A percentile compares a stretch with the other conserved stretches of the same genome.
These are phyloP conservation scores for Tortrix viridana DNA, from an alignment of 2,888 invertebrate species.

Conservation along the genomic window DNA sequence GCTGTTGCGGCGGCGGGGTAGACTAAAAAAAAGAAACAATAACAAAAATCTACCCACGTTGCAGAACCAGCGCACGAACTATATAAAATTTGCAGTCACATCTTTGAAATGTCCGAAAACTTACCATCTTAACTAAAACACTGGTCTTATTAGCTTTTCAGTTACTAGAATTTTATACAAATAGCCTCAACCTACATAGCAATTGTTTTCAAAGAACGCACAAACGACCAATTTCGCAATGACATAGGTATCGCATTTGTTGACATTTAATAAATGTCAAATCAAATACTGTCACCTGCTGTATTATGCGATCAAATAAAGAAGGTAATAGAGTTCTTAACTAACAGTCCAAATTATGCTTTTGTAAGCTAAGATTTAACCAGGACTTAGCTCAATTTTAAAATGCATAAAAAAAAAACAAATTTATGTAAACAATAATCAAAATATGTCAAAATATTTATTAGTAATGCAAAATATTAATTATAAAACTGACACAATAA, in stretches of 20 bases:
- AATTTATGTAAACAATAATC: too few relatives aligned
- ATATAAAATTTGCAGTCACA: constrained; percentile 13
- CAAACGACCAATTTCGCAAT: constrained; percentile 34
- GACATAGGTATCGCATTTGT: constrained; percentile 35
- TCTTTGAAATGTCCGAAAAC: background rate
- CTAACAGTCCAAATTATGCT: background rate
- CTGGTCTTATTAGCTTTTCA: constrained; percentile 19
- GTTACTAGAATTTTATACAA: constrained; percentile 24
- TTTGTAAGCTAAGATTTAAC: too few relatives aligned
- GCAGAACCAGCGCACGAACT: constrained; percentile 40
- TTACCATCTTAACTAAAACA: constrained; percentile 38
- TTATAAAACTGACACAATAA: too few relatives aligned
- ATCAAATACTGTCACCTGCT: background rate
- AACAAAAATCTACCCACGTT: constrained; percentile 38
- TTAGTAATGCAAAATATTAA: too few relatives aligned
- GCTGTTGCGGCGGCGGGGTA: constrained; percentile 60
- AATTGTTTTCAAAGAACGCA: constrained; percentile 25
- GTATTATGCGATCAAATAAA: constrained; percentile 11
- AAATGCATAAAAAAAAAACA: too few relatives aligned
- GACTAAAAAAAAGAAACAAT: constrained; percentile 53
- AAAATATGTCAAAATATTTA: too few relatives aligned
- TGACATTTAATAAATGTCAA: constrained; percentile 26
- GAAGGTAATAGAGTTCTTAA: background rate
- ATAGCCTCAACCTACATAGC: constrained; percentile 28
- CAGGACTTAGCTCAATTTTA: too few relatives aligned